Evolutionary conservation across 2,888 invertebrate species (phyloP).

Genomic region (Lucinisca nassula): DNA sequence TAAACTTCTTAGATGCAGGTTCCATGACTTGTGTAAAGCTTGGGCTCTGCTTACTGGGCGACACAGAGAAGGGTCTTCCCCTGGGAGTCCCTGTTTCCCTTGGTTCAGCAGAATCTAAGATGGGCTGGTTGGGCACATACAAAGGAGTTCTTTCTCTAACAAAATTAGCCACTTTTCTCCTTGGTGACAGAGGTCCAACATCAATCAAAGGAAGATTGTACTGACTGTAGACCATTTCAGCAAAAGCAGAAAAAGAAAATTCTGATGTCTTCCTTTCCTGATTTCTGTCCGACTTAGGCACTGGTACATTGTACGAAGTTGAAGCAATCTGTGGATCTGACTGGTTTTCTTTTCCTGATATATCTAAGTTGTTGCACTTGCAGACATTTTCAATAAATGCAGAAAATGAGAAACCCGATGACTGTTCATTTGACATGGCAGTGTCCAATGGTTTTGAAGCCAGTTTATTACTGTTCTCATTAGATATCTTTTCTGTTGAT

Average conservation of each 20-base stretch:
- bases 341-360: neutral
- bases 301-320: neutral
- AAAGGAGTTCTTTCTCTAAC: neutral
- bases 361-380: neutral
- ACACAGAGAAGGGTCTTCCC: neutral
- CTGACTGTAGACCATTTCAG: slow-evolving; percentile 14
- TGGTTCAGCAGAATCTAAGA: neutral
- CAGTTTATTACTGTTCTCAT: too few species aligned
- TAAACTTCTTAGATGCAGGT: slow-evolving; percentile 7
- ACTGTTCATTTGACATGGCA: neutral
- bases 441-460: neutral
- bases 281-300: neutral
- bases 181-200: slow-evolving; percentile 33
- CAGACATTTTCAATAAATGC: neutral
- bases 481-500: neutral
- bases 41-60: neutral
- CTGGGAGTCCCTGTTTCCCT: neutral
- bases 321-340: neutral
- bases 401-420: neutral
- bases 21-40: neutral
- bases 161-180: slow-evolving; percentile 17
- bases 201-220: slow-evolving; percentile 18
- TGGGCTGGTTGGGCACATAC: neutral
- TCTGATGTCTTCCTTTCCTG: neutral
- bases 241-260: neutral